phyloP scores from a whole-genome alignment of 2,888 invertebrate genomes.

The Himalopsyche kuldschensis region DNA sequence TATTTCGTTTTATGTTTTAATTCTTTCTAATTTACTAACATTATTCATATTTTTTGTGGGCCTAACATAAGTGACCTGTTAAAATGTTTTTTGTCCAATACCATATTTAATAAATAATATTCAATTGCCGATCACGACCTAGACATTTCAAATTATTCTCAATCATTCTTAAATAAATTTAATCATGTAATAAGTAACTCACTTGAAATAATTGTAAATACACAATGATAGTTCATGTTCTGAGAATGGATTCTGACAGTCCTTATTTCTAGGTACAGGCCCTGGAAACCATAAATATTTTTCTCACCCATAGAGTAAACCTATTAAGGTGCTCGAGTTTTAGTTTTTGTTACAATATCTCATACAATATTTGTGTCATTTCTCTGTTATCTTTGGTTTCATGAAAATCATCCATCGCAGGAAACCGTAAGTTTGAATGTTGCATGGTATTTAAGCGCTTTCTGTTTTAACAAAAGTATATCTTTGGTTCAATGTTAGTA shows the following conservation, averaged over 20 bases:
- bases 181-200: too few relatives aligned
- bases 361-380: constrained; percentile 20
- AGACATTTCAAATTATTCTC: neutral
- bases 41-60: neutral
- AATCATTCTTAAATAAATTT: too few relatives aligned
- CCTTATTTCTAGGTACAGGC: too few relatives aligned
- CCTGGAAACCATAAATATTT: too few relatives aligned
- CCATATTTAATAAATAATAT: neutral
- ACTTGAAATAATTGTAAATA: too few relatives aligned
- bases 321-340: neutral
- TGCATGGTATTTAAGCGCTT: constrained; percentile 30
- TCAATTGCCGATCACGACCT: too few relatives aligned
- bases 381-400: constrained; percentile 45
- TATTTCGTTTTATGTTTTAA: neutral
- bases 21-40: neutral
- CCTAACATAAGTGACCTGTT: neutral
- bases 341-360: neutral
- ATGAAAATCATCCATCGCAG: constrained; percentile 63
- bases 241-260: too few relatives aligned
- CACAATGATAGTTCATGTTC: too few relatives aligned
- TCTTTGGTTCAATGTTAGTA: neutral
- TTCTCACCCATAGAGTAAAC: neutral
- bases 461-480: neutral
- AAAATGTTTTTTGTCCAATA: neutral
- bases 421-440: constrained; percentile 70